Evolutionary conservation across 1,140 invertebrate genomes (phyloP).

Genomic region (Atta cephalotes): DNA sequence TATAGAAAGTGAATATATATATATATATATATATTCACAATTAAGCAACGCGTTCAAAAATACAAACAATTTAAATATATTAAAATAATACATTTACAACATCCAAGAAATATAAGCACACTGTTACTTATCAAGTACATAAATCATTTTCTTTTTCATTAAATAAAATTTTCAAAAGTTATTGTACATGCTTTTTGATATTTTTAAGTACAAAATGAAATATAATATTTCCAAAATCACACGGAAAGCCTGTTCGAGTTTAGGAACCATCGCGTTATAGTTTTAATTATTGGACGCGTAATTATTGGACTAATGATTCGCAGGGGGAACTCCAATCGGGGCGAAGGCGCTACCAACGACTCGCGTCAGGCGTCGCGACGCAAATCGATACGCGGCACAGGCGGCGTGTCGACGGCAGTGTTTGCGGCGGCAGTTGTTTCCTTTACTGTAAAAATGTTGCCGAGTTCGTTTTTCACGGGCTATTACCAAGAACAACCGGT

Average conservation of each 20-base stretch:
- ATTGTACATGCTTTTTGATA: not conserved
- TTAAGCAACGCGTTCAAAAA: not conserved
- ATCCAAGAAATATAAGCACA: not conserved
- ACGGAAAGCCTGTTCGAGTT: not conserved
- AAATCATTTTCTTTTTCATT: not conserved
- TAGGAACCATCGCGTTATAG: not conserved
- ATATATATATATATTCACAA: not conserved
- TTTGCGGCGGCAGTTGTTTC: constrained; percentile 66
- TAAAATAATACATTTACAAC: too few species aligned
- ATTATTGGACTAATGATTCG: constrained; percentile 37
- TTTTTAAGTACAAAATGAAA: not conserved
- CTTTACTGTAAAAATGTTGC: constrained; percentile 66
- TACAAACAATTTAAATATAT: not conserved
- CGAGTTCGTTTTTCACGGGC: constrained; percentile 13
- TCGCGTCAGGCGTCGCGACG: constrained; percentile 66
- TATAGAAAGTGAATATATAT: too few species aligned
- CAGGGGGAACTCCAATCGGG: constrained; percentile 18
- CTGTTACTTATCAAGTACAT: not conserved
- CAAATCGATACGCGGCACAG: constrained; percentile 73
- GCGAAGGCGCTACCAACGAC: constrained; percentile 67
- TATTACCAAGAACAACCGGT: not conserved
- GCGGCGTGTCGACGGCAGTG: constrained; percentile 45
- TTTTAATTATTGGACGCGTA: constrained; percentile 23
- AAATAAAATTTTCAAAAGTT: constrained; percentile 6
- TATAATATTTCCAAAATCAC: not conserved